Evolutionary conservation across 2,888 invertebrate species (phyloP).

Genomic region (Lingula anatina): DNA sequence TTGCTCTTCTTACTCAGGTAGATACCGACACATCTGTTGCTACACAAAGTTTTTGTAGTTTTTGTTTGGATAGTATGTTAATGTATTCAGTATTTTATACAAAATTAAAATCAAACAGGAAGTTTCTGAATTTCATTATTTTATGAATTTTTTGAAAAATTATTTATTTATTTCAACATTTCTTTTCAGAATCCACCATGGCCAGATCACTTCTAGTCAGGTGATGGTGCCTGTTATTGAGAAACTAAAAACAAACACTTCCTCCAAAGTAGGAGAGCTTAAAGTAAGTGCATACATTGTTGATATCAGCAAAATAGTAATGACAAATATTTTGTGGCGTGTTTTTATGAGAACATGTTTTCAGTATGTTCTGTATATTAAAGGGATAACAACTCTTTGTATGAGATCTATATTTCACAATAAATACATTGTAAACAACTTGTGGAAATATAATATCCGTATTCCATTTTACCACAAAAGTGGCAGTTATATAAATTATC

Average conservation of each 20-base stretch:
- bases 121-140: not conserved
- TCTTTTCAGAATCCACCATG: conserved; percentile 51
- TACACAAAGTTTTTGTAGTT: not conserved
- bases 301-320: too few relatives aligned
- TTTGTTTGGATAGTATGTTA: not conserved
- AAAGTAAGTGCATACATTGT: conserved; percentile 60
- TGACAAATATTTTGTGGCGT: too few relatives aligned
- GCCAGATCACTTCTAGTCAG: conserved; percentile 69
- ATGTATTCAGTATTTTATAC: not conserved
- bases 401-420: too few relatives aligned
- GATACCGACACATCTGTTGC: conserved; percentile 1
- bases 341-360: too few relatives aligned
- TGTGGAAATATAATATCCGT: too few relatives aligned
- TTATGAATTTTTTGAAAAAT: too few relatives aligned
- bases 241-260: conserved; percentile 61
- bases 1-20: conserved; percentile 62
- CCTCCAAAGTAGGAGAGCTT: conserved; percentile 59
- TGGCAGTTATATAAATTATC: too few relatives aligned
- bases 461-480: too few relatives aligned
- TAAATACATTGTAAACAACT: too few relatives aligned
- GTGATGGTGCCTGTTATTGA: conserved; percentile 65
- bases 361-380: too few relatives aligned
- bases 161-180: not conserved
- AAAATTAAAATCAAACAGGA: not conserved
- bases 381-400: too few relatives aligned